A percentile compares a stretch with the other conserved stretches of the same genome.
phyloP scores from a whole-genome alignment of 2,797 vertebrate genomes.

The Thalassophryne amazonica region DNA sequence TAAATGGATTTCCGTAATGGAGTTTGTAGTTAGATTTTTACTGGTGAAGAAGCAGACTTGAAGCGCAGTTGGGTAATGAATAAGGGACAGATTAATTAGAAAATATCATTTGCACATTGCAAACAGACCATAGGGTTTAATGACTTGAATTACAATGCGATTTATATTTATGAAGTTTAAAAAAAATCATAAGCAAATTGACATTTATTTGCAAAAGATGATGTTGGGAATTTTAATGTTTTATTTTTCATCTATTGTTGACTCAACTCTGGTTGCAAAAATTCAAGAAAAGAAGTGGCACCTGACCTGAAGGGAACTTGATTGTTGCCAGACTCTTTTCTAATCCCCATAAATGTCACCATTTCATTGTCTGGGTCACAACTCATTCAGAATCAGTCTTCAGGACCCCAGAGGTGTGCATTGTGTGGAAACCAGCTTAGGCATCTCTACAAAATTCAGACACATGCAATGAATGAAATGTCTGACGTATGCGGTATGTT shows the following conservation, averaged over 20 bases:
- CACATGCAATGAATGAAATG: slow-evolving; percentile 61
- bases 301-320: slow-evolving; percentile 48
- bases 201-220: slow-evolving; percentile 57
- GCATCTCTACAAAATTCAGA: slow-evolving; percentile 63
- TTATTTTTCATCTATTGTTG: slow-evolving; percentile 60
- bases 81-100: slow-evolving; percentile 40
- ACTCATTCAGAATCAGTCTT: slow-evolving; percentile 26
- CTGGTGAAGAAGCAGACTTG: slow-evolving; percentile 44
- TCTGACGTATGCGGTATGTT: slow-evolving; percentile 61
- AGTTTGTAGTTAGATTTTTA: slow-evolving; percentile 42
- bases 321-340: slow-evolving; percentile 54
- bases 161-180: slow-evolving; percentile 28
- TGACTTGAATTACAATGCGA: slow-evolving; percentile 59
- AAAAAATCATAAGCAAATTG: slow-evolving; percentile 45
- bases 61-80: slow-evolving; percentile 43
- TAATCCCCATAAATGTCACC: slow-evolving; percentile 37
- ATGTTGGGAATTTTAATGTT: slow-evolving; percentile 65
- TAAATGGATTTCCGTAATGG: slow-evolving; percentile 48
- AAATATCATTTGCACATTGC: slow-evolving; percentile 54
- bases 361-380: slow-evolving; percentile 47
- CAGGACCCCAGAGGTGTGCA: slow-evolving; percentile 27
- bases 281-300: slow-evolving; percentile 36
- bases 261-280: slow-evolving; percentile 44
- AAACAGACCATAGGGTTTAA: slow-evolving; percentile 48
- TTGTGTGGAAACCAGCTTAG: slow-evolving; percentile 30